Evolutionary conservation across 2,888 invertebrate genomes (phyloP).

Genomic region (Meiosimyza decipiens): DNA sequence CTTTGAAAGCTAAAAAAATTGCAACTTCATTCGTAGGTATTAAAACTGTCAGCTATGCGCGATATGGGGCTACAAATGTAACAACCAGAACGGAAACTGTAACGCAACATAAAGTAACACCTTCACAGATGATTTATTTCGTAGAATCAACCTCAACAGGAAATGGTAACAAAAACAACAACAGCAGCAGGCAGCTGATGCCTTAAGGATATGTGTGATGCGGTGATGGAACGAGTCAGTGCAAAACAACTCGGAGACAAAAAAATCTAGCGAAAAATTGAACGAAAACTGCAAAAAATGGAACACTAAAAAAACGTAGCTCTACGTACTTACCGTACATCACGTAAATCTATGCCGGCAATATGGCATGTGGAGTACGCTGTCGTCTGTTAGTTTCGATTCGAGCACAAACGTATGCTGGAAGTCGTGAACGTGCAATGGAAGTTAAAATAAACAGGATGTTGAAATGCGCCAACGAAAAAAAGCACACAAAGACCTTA

Average conservation of each 20-base stretch:
- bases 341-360: constrained; percentile 28
- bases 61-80: constrained; percentile 45
- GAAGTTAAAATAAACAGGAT: constrained; percentile 48
- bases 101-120: constrained; percentile 51
- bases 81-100: constrained; percentile 43
- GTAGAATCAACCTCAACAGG: constrained; percentile 51
- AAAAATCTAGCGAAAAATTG: constrained; percentile 47
- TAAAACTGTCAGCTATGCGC: constrained; percentile 61
- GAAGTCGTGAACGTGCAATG: constrained; percentile 52
- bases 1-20: constrained; percentile 35
- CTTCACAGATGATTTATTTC: constrained; percentile 64
- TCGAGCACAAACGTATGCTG: constrained; percentile 46
- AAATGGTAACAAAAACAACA: constrained; percentile 31
- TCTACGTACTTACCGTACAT: neutral
- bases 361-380: constrained; percentile 19
- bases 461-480: neutral
- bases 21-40: constrained; percentile 58
- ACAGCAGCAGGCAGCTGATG: constrained; percentile 23
- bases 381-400: constrained; percentile 14
- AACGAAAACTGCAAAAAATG: neutral
- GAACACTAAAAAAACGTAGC: no score
- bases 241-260: constrained; percentile 13
- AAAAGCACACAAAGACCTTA: neutral
- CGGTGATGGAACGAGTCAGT: constrained; percentile 45
- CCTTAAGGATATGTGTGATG: constrained; percentile 46